Evolutionary conservation across 2,888 invertebrate species (phyloP).

Genomic region (Microchrysa polita): DNA sequence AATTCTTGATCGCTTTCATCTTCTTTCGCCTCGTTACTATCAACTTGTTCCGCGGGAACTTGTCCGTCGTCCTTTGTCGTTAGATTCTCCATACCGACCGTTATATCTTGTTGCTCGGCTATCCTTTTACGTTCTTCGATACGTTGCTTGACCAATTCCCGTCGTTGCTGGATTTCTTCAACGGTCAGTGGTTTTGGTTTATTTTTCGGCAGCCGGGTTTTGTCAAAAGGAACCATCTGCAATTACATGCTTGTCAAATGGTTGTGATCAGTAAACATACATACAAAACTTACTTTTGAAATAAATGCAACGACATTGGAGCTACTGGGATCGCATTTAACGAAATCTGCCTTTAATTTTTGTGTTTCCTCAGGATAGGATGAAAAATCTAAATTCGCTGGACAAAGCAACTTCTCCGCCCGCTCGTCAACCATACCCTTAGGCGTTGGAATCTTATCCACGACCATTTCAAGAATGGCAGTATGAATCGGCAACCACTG

Average conservation of each 20-base stretch:
- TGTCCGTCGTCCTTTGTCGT: constrained; percentile 46
- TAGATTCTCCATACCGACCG: constrained; percentile 55
- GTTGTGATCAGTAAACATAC: neutral
- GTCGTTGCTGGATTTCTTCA: constrained; percentile 76
- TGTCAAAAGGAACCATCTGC: constrained; percentile 90
- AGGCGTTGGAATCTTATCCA: constrained; percentile 84
- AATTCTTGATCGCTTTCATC: constrained; percentile 69
- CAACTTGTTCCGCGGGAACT: neutral
- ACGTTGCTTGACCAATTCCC: constrained; percentile 73
- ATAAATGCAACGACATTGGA: constrained; percentile 68
- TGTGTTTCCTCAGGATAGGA: constrained; percentile 75
- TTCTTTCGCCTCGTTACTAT: constrained; percentile 52
- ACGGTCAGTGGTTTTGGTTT: constrained; percentile 78
- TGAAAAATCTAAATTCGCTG: constrained; percentile 74
- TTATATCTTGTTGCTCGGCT: constrained; percentile 44
- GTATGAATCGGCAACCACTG: constrained; percentile 91
- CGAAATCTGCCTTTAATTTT: constrained; percentile 74
- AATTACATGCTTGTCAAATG: constrained; percentile 64
- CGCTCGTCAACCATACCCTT: constrained; percentile 77
- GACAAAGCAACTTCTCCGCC: constrained; percentile 84
- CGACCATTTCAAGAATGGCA: constrained; percentile 84
- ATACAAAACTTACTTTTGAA: constrained; percentile 56
- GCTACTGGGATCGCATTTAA: constrained; percentile 76
- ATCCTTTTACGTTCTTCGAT: constrained; percentile 68
- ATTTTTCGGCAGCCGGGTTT: constrained; percentile 79